These are phyloP conservation scores for Chamaetylas fuelleborni DNA, from an alignment of 2,113 vertebrate genomes.

Conservation along the genomic window DNA sequence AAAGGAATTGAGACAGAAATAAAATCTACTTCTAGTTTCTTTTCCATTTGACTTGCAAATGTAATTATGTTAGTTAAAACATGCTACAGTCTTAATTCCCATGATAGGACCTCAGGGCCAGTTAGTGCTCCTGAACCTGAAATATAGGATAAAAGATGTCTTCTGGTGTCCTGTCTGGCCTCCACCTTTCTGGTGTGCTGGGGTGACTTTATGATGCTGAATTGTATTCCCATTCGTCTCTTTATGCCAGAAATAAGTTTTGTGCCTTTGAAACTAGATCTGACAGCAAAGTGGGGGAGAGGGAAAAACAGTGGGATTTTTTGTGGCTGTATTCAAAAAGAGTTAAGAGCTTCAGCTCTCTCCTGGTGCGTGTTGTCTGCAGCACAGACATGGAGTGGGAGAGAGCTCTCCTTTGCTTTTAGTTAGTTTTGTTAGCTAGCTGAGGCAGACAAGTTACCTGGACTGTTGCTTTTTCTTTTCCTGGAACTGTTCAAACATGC, in stretches of 20 bases:
- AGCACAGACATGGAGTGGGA: accelerated
- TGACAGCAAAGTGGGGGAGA: accelerated
- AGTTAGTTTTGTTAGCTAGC: not conserved
- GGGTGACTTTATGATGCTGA: not conserved
- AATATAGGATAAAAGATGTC: not conserved
- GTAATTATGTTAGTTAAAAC: not conserved
- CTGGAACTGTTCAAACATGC: not conserved
- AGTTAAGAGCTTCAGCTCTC: not conserved
- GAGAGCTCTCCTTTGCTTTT: not conserved
- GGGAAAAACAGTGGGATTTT: not conserved
- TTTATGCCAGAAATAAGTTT: not conserved
- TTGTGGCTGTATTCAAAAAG: not conserved
- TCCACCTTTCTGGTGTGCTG: not conserved
- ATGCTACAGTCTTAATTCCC: not conserved
- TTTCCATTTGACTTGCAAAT: not conserved
- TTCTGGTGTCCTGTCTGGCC: not conserved
- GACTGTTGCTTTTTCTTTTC: not conserved
- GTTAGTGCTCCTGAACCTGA: not conserved
- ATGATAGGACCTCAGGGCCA: not conserved
- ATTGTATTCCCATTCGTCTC: not conserved
- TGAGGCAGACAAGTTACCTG: not conserved
- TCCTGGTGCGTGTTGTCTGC: accelerated
- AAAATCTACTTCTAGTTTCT: not conserved
- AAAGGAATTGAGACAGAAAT: not conserved
- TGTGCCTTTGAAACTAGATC: not conserved